Evolutionary conservation across 2,113 vertebrate species (phyloP).

Genomic region (Nothocercus nigrocapillus): DNA sequence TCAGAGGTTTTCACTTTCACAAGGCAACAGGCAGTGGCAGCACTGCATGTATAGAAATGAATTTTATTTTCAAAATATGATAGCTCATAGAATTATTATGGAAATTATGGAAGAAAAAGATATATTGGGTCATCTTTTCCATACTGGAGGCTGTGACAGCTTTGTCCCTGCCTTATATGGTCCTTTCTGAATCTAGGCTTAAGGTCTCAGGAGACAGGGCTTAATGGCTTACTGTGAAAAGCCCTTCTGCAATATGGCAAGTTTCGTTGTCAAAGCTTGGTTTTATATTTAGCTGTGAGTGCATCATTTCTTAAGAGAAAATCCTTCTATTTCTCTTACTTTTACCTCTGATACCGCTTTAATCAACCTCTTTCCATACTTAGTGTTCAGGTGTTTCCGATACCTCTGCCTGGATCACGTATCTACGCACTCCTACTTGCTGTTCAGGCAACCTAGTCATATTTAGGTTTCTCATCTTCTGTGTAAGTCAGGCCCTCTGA

Average conservation of each 20-base stretch:
- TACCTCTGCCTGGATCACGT: neutral
- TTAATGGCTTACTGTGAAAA: conserved; percentile 23
- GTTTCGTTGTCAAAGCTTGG: neutral
- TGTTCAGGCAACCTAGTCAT: neutral
- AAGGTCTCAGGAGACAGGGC: neutral
- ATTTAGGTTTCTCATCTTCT: neutral
- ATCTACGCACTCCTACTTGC: neutral
- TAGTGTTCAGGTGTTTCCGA: neutral
- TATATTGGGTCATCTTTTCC: conserved; percentile 34
- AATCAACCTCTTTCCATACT: neutral
- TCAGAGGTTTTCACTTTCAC: conserved; percentile 21
- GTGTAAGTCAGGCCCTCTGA: neutral
- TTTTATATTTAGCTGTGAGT: conserved; percentile 30
- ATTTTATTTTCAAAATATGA: conserved; percentile 51
- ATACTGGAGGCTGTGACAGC: neutral
- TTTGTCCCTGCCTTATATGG: conserved; percentile 10
- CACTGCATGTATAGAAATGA: conserved; percentile 10
- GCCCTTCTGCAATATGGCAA: neutral
- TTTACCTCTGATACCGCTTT: neutral
- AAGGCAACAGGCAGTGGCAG: neutral
- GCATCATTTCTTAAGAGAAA: conserved; percentile 12
- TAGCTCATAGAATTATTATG: conserved; percentile 29
- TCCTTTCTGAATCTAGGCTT: neutral
- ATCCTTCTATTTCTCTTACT: neutral
- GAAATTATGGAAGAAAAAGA: conserved; percentile 18